Conservation (phyloP, 30 jellyfish, hydroid and myxozoan genomes). For the Rhopilema esculentum region DNA sequence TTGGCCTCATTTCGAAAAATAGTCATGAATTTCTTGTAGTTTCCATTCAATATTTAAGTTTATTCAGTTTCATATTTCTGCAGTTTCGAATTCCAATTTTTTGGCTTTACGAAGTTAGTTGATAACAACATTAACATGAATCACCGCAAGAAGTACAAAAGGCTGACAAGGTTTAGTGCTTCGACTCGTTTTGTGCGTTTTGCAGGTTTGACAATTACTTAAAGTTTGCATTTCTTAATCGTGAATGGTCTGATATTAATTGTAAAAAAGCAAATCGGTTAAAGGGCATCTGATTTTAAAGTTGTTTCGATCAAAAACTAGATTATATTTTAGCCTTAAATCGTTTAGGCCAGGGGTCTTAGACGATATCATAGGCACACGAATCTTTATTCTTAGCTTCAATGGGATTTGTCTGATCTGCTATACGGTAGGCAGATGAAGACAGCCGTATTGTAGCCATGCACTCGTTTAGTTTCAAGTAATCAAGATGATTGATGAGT, state of each 20-base stretch:
- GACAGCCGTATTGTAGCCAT: neutral
- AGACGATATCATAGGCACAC: neutral
- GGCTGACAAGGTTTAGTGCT: too few relatives aligned
- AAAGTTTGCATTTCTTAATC: neutral
- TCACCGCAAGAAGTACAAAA: too few relatives aligned
- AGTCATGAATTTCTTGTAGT: too few relatives aligned
- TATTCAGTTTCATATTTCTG: too few relatives aligned
- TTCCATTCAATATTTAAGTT: too few relatives aligned
- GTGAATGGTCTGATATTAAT: too few relatives aligned
- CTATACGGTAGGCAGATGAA: neutral
- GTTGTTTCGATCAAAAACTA: neutral
- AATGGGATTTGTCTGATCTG: neutral
- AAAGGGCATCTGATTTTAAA: neutral
- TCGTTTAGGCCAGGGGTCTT: neutral
- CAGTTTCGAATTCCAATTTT: too few relatives aligned
- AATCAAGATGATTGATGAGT: neutral
- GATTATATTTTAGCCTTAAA: neutral
- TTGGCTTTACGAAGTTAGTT: too few relatives aligned
- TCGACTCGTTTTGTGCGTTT: too few relatives aligned
- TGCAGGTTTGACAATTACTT: neutral
- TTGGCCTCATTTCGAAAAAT: neutral
- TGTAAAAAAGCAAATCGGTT: neutral
- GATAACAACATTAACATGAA: too few relatives aligned
- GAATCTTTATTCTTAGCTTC: neutral
- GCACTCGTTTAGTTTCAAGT: neutral